Evolutionary conservation across 2,113 vertebrate species (phyloP).

Genomic region (Apeltes quadracus): DNA sequence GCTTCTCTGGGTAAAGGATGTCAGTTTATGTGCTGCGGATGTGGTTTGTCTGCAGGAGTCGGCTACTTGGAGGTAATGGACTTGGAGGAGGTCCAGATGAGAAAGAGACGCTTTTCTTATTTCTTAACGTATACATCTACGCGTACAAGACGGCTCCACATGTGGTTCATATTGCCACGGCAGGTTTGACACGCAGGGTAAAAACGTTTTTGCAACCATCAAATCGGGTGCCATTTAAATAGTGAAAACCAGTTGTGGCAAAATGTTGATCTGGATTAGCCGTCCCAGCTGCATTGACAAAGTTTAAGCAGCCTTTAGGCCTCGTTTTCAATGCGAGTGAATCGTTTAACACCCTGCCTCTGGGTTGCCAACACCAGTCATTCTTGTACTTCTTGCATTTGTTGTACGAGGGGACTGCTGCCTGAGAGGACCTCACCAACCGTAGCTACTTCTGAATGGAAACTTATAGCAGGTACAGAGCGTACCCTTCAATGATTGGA

Average conservation of each 20-base stretch:
- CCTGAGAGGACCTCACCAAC: not conserved
- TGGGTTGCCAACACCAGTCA: too few species aligned
- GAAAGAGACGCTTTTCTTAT: constrained; percentile 58
- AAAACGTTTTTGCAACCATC: constrained; percentile 54
- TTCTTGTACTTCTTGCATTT: too few species aligned
- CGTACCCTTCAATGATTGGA: not conserved
- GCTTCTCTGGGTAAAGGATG: constrained; percentile 25
- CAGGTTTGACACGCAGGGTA: constrained; percentile 42
- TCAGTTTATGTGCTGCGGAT: constrained; percentile 32
- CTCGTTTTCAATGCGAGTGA: not conserved
- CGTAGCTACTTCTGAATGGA: not conserved
- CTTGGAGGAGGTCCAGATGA: constrained; percentile 58
- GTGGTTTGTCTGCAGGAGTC: constrained; percentile 51
- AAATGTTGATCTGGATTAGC: constrained; percentile 20
- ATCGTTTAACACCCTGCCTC: not conserved
- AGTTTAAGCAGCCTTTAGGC: too few species aligned
- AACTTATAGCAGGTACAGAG: too few species aligned
- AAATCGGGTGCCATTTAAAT: constrained; percentile 33
- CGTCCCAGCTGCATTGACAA: not conserved
- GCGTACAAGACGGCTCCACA: constrained; percentile 46
- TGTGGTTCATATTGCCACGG: constrained; percentile 63
- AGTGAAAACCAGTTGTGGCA: constrained; percentile 18
- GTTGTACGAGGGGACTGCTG: too few species aligned
- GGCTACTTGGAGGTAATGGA: constrained; percentile 60
- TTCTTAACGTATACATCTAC: constrained; percentile 35